Evolutionary conservation across 2,888 invertebrate genomes (phyloP).

Genomic region (Branchipolynoe longqiensis): DNA sequence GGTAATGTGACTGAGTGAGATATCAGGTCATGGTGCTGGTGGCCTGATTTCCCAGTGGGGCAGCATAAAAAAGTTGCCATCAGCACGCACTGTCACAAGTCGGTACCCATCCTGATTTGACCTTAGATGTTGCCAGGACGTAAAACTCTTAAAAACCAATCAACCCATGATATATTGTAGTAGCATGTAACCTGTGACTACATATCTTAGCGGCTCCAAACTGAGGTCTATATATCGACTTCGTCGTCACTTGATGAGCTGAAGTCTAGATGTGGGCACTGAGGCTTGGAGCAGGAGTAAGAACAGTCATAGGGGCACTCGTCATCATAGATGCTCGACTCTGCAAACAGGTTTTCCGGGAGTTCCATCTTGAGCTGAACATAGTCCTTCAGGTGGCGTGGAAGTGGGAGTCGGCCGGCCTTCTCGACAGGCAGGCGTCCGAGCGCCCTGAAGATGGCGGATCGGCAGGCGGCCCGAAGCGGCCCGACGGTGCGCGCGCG

Average conservation of each 20-base stretch:
- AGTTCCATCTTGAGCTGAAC: slow-evolving; percentile 72
- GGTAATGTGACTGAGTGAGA: too few species aligned
- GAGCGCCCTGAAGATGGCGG: slow-evolving; percentile 70
- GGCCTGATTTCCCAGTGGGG: too few species aligned
- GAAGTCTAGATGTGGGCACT: slow-evolving; percentile 74
- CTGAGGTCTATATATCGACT: not conserved
- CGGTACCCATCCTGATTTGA: too few species aligned
- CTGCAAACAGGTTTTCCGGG: slow-evolving; percentile 70
- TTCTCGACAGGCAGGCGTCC: slow-evolving; percentile 72
- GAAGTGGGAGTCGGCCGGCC: slow-evolving; percentile 71
- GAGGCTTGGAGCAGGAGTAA: slow-evolving; percentile 69
- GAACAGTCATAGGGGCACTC: slow-evolving; percentile 78
- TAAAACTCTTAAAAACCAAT: too few species aligned
- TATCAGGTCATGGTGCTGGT: too few species aligned
- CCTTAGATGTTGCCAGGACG: too few species aligned
- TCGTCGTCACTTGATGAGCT: slow-evolving; percentile 39
- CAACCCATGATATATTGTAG: too few species aligned
- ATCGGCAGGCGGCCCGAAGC: slow-evolving; percentile 71
- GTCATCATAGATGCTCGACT: slow-evolving; percentile 67
- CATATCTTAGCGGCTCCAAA: too few species aligned
- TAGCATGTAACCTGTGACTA: too few species aligned
- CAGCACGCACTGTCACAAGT: too few species aligned
- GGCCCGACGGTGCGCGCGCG: slow-evolving; percentile 69
- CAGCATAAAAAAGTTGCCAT: too few species aligned
- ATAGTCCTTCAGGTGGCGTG: slow-evolving; percentile 70